A percentile compares a stretch with the other conserved stretches of the same genome.
Evolutionary conservation across 2,113 vertebrate genomes (phyloP).

Genomic region (Syngnathoides biaculeatus): DNA sequence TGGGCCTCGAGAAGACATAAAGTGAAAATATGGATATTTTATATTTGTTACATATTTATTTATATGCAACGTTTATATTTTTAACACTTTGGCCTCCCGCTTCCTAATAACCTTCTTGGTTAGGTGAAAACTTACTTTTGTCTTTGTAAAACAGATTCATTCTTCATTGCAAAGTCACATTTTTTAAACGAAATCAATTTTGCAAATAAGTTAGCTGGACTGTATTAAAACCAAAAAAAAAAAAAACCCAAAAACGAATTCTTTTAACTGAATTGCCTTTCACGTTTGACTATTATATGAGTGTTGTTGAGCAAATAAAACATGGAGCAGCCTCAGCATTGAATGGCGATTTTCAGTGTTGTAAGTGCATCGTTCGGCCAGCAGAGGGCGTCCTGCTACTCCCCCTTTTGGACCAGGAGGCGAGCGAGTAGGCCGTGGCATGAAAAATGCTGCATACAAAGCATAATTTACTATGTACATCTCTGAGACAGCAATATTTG

Average conservation of each 20-base stretch:
- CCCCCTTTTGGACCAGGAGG: background rate
- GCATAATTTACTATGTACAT: background rate
- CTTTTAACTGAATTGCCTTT: background rate
- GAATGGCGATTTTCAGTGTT: background rate
- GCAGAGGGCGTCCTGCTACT: background rate
- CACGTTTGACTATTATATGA: background rate
- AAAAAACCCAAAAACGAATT: no score
- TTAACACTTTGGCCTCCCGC: no score
- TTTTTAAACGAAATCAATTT: background rate
- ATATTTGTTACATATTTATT: no score
- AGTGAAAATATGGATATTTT: background rate
- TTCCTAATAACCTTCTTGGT: no score
- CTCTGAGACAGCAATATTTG: background rate
- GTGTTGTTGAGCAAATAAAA: background rate
- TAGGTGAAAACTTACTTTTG: no score
- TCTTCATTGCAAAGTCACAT: background rate
- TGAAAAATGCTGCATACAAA: background rate
- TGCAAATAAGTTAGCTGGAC: background rate
- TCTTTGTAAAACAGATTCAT: no score
- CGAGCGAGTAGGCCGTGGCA: background rate
- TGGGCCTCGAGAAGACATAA: background rate
- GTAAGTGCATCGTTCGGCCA: background rate
- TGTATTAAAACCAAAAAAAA: no score
- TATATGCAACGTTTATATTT: no score
- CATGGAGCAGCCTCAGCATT: no score